These are phyloP conservation scores for Stegodyphus dumicola DNA, from an alignment of 1,140 invertebrate genomes.

Conservation along the genomic window DNA sequence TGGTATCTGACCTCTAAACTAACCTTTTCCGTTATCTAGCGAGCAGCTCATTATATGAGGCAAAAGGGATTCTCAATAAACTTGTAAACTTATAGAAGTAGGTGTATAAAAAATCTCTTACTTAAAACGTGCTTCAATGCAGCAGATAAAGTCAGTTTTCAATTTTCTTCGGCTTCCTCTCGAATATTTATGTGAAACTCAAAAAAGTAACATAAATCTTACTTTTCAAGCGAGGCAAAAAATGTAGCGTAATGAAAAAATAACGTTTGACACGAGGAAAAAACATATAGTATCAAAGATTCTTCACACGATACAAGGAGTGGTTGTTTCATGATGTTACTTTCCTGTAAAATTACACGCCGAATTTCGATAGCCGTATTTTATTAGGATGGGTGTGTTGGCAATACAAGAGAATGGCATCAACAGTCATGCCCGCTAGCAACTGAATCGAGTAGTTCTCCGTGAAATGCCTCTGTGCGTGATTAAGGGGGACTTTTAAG, in stretches of 20 bases:
- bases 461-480: not conserved
- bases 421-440: not conserved
- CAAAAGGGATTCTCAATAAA: too few species aligned
- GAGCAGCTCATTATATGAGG: not conserved
- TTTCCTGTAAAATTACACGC: slow-evolving; percentile 27
- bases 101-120: not conserved
- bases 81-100: not conserved
- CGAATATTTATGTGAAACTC: not conserved
- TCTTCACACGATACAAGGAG: slow-evolving; percentile 20
- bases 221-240: not conserved
- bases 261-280: not conserved
- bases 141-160: slow-evolving; percentile 30
- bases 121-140: slow-evolving; percentile 19
- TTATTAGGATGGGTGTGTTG: slow-evolving; percentile 26
- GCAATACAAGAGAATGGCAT: not conserved
- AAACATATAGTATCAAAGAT: slow-evolving; percentile 20
- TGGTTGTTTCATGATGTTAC: not conserved
- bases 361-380: slow-evolving; percentile 22
- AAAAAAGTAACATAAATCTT: slow-evolving; percentile 31
- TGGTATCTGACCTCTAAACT: slow-evolving; percentile 11
- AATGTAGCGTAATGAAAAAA: not conserved
- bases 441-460: not conserved
- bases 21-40: not conserved
- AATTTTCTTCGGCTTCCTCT: slow-evolving; percentile 4
- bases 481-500: slow-evolving; percentile 38